These are phyloP conservation scores for Dufourea novaeangliae DNA, from an alignment of 1,140 invertebrate genomes.

Conservation along the genomic window DNA sequence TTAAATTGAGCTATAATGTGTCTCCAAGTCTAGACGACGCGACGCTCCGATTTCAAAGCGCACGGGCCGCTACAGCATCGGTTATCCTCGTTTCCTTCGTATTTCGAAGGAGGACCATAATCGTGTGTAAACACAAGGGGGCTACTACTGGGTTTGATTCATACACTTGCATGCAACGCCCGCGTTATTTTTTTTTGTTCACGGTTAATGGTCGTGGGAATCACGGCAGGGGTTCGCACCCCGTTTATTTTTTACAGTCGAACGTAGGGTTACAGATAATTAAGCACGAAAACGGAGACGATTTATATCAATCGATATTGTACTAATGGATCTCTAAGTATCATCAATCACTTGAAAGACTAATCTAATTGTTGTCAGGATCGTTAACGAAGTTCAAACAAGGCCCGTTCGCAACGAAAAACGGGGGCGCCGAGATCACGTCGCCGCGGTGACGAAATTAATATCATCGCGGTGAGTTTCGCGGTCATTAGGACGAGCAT, in stretches of 20 bases:
- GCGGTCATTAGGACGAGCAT: neutral
- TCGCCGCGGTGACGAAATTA: neutral
- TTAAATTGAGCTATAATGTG: conserved; percentile 51
- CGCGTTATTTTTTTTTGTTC: no score
- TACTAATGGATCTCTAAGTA: no score
- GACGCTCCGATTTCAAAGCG: conserved; percentile 57
- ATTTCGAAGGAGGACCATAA: conserved; percentile 26
- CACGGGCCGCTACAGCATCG: neutral
- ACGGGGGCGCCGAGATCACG: neutral
- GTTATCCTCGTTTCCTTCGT: neutral
- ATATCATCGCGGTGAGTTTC: conserved; percentile 15
- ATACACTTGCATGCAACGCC: conserved; percentile 11
- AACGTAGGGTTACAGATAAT: neutral
- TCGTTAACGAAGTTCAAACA: neutral
- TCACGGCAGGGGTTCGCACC: neutral
- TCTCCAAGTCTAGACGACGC: conserved; percentile 26
- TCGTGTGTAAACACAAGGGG: conserved; percentile 41
- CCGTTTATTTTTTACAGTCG: neutral
- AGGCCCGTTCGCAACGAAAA: neutral
- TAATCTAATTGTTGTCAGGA: neutral
- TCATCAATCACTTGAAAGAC: no score
- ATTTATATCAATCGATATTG: no score
- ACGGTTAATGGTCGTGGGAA: conserved; percentile 34
- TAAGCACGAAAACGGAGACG: neutral
- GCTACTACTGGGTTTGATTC: conserved; percentile 26